Percentiles rank a stretch among this genome's conserved stretches.
Conservation (phyloP, 2,888 invertebrate genomes). For the Mycogona germanica region DNA sequence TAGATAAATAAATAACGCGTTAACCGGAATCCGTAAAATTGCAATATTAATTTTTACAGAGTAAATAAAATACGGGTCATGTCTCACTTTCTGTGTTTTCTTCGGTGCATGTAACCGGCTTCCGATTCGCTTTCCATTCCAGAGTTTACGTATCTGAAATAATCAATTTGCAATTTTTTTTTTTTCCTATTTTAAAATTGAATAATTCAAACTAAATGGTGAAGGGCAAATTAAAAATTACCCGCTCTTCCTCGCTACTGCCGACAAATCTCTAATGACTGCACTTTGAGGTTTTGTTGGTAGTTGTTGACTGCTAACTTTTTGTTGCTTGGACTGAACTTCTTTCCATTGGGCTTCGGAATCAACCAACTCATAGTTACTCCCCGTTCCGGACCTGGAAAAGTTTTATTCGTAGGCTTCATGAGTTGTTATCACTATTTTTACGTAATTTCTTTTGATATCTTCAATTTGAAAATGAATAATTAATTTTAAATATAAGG, state of each 20-base stretch:
- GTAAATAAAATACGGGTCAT: slow-evolving; percentile 20
- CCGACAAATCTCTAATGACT: slow-evolving; percentile 17
- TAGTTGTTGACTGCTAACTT: slow-evolving; percentile 17
- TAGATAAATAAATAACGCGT: slow-evolving; percentile 11
- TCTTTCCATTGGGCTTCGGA: slow-evolving; percentile 83
- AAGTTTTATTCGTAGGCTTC: too few relatives aligned
- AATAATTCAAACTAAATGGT: background rate
- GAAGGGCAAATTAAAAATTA: background rate
- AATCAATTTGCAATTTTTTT: too few relatives aligned
- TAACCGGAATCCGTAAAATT: background rate
- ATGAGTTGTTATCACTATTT: too few relatives aligned
- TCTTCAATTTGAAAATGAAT: too few relatives aligned
- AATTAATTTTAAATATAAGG: too few relatives aligned
- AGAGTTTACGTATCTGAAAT: slow-evolving; percentile 20
- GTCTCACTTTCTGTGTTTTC: slow-evolving; percentile 15
- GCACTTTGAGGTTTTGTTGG: slow-evolving; percentile 16
- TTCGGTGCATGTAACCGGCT: slow-evolving; percentile 15
- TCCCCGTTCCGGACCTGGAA: slow-evolving; percentile 1
- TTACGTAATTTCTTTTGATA: too few relatives aligned
- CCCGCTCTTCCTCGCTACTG: slow-evolving; percentile 15
- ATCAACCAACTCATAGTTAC: slow-evolving; percentile 56
- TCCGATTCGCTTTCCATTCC: slow-evolving; percentile 22
- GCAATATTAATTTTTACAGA: background rate
- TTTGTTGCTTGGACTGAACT: slow-evolving; percentile 60
- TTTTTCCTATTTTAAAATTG: background rate